Evolutionary conservation across 2,888 invertebrate species (phyloP).

Genomic region (Dermolepida albohirtum): DNA sequence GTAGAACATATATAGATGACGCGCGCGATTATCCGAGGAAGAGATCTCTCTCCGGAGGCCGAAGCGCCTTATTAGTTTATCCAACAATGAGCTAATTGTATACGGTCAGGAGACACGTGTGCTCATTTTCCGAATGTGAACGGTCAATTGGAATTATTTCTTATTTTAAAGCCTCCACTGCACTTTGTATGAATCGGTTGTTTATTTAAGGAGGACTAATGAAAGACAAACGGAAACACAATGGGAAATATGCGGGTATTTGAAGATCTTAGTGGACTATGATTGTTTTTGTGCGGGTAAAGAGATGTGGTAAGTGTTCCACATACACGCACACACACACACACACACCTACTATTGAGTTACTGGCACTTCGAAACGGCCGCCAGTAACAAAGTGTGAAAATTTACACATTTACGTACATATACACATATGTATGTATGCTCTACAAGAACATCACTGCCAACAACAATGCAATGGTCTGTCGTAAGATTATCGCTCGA

Average conservation of each 20-base stretch:
- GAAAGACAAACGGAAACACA: no score
- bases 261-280: not conserved
- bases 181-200: not conserved
- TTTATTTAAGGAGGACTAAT: not conserved
- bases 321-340: no score
- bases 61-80: slow-evolving; percentile 3
- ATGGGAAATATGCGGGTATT: not conserved
- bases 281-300: not conserved
- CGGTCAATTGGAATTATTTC: slow-evolving; percentile 11
- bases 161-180: not conserved
- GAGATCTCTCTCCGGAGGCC: not conserved
- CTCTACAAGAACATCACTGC: no score
- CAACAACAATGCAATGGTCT: no score
- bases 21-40: slow-evolving; percentile 4
- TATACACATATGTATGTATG: slow-evolving; percentile 1
- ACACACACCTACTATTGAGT: no score
- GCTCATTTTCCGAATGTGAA: slow-evolving; percentile 7
- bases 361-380: not conserved
- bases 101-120: slow-evolving; percentile 9
- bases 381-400: not conserved
- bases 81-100: slow-evolving; percentile 11
- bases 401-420: not conserved
- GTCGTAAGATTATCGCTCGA: no score
- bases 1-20: no score
- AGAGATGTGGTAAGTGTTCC: not conserved